phyloP scores from a whole-genome alignment of 2,797 vertebrate species.

The Emys orbicularis region DNA sequence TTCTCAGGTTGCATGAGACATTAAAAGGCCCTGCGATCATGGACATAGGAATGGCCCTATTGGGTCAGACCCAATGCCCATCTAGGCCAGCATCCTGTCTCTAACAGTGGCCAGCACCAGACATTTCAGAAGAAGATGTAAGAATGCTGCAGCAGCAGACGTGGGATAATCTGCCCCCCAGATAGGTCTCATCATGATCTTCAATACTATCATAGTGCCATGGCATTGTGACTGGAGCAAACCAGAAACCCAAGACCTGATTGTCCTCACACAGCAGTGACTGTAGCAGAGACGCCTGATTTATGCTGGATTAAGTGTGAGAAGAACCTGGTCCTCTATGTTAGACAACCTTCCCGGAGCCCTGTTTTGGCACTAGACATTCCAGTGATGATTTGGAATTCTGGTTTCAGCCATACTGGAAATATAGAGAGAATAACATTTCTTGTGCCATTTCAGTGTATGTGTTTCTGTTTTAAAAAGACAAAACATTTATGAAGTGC shows the following conservation, averaged over 20 bases:
- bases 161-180: neutral
- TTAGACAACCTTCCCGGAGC: neutral
- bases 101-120: neutral
- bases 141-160: neutral
- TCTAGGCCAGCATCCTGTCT: accelerated
- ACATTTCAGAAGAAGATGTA: neutral
- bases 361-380: neutral
- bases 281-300: neutral
- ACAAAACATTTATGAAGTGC: neutral
- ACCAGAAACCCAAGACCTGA: accelerated
- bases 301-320: neutral
- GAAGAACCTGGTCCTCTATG: neutral
- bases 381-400: neutral
- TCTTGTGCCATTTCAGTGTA: neutral
- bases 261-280: neutral
- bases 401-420: no score
- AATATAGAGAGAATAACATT: neutral
- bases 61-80: accelerated
- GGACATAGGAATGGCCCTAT: accelerated
- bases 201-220: neutral
- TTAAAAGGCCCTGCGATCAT: accelerated
- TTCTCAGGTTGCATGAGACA: accelerated
- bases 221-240: neutral
- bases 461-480: neutral
- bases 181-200: no score